Base-by-base conservation (phyloP, 2,888 invertebrate species). In the Dryobotodes eremita region DNA sequence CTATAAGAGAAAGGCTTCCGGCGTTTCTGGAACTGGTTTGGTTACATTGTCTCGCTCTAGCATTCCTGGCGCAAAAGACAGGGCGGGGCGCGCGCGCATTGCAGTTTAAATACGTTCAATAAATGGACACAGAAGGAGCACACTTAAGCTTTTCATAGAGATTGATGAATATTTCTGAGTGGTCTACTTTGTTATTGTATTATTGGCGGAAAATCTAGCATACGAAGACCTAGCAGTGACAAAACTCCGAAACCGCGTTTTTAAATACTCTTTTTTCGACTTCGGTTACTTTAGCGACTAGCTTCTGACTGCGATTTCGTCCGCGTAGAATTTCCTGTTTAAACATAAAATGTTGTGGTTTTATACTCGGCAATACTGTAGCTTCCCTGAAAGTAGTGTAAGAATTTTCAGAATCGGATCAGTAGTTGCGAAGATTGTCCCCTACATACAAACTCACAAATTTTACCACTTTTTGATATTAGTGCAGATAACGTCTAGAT, bases 1-100 rank as follows among this genome's bases (percentile, higher is more conserved):
- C 89, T 89, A 90, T 86, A 88, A 91, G 93, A 94, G 94, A 94
- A 94, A 95, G 93, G 94, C 93, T 95, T 95, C 95, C 94, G 95
- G 93, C 92, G 92, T 93, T 92, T 93, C 90, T 91, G 87, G 85
- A 92, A 94, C 95, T 91, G 93, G 95, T 94, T 93, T 90, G 75
- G 75, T 79, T 87, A 80, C 77, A 88, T 88, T 86, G 85, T 92
- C 92, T 89, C 92, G 83, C 88, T 91, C 90, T 88, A 87, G 85
- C 89, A 87, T 86, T 89, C 89, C 90, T 90, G 88, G 91, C 91
- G 91, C 89, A 89, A 90, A 88, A 90, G 88, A 91, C 90, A 90
- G 89, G 87, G 89, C 85, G 88, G 85, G 88, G 88, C 84, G 86
- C 85, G 84, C 80, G 84, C 79, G 91, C 90, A 89, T 87, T 90